phyloP scores from a whole-genome alignment of 2,888 invertebrate genomes.

The Hirtodrosophila duncani region DNA sequence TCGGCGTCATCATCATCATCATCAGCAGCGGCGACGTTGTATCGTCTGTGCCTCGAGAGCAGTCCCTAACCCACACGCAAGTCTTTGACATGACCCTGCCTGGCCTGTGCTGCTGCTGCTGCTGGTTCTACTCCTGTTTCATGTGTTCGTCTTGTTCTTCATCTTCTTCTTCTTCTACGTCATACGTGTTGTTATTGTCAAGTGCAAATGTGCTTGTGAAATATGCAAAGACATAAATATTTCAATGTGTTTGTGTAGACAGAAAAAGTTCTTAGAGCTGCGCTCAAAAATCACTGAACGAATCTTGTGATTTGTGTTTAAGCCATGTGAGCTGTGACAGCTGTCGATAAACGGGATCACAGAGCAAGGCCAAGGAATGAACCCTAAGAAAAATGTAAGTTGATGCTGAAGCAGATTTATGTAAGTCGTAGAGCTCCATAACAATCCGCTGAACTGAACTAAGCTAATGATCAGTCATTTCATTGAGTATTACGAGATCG shows the following conservation, averaged over 20 bases:
- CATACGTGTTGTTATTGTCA: constrained; percentile 60
- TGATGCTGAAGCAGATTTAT: no score
- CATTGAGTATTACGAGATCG: no score
- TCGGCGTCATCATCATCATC: constrained; percentile 35
- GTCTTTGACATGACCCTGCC: constrained; percentile 42
- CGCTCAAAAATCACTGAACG: constrained; percentile 33
- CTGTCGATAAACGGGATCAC: no score
- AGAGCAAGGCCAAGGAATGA: no score
- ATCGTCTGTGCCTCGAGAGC: constrained; percentile 19
- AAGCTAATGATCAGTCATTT: no score
- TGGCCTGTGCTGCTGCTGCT: constrained; percentile 24
- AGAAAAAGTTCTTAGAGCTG: constrained; percentile 52
- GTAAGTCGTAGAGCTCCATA: no score
- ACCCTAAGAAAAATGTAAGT: no score
- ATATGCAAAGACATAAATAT: constrained; percentile 71
- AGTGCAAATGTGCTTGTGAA: constrained; percentile 64
- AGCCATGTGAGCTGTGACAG: no score
- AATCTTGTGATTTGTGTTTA: no score
- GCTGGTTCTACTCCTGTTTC: no score
- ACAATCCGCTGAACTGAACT: no score
- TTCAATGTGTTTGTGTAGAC: constrained; percentile 39
- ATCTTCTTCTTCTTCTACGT: no score
- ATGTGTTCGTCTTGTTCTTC: constrained; percentile 1
- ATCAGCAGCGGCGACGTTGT: constrained; percentile 38
- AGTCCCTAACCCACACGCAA: constrained; percentile 25